Percentiles rank a stretch among this genome's conserved stretches.
Evolutionary conservation across 2,888 invertebrate genomes (phyloP).

Genomic region (Acanthococcus lagerstroemiae): DNA sequence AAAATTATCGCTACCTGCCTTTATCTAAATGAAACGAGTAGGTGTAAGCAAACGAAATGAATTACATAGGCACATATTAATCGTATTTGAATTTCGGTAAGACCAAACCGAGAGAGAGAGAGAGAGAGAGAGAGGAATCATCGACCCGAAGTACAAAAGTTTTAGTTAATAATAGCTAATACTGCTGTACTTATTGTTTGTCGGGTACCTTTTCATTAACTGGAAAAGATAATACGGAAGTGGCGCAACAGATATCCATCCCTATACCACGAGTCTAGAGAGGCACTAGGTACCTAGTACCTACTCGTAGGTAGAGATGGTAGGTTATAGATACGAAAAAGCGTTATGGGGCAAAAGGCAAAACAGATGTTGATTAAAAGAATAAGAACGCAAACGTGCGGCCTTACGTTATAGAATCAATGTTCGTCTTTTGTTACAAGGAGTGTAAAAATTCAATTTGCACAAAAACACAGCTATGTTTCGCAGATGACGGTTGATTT

Average conservation of each 20-base stretch:
- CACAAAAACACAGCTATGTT: background rate
- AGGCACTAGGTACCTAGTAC: too few relatives aligned
- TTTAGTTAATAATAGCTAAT: background rate
- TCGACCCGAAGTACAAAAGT: background rate
- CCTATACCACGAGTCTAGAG: too few relatives aligned
- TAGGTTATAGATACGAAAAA: background rate
- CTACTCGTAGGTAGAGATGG: too few relatives aligned
- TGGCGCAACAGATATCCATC: too few relatives aligned
- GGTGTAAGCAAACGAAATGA: background rate
- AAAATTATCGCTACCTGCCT: too few relatives aligned
- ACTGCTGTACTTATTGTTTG: background rate
- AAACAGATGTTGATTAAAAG: background rate
- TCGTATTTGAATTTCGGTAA: too few relatives aligned
- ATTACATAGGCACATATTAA: background rate
- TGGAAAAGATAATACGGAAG: too few relatives aligned
- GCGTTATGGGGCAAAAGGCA: background rate
- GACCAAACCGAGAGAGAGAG: background rate
- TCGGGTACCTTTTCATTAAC: too few relatives aligned
- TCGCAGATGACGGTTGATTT: background rate
- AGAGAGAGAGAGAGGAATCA: background rate
- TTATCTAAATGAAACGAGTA: background rate
- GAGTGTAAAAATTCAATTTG: conserved; percentile 21
- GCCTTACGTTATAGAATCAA: background rate
- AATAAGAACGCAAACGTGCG: background rate
- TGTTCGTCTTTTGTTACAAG: background rate